These are phyloP conservation scores for Trisateles emortualis DNA, from an alignment of 2,888 invertebrate species.

Conservation along the genomic window DNA sequence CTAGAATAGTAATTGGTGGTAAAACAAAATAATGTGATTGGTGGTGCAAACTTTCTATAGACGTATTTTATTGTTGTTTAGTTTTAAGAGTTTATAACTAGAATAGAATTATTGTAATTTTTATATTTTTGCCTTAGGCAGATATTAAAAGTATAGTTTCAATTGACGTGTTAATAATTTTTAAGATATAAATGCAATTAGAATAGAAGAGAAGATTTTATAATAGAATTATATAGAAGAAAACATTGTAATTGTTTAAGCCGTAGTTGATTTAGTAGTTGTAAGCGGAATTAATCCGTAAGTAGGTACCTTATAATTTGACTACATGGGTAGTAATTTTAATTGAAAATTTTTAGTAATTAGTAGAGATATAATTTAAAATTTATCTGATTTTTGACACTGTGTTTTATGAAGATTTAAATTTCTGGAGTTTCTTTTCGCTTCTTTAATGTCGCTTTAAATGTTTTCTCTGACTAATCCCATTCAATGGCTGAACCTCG, in stretches of 20 bases:
- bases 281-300: constrained; percentile 68
- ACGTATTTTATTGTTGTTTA: constrained; percentile 71
- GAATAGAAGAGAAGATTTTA: constrained; percentile 57
- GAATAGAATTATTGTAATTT: constrained; percentile 55
- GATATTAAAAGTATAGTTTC: constrained; percentile 43
- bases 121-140: constrained; percentile 73
- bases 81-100: constrained; percentile 67
- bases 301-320: constrained; percentile 63
- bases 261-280: constrained; percentile 71
- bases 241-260: constrained; percentile 57
- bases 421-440: constrained; percentile 67
- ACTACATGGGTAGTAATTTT: constrained; percentile 66
- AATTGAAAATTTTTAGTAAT: constrained; percentile 57
- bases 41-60: constrained; percentile 85
- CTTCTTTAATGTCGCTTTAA: constrained; percentile 81
- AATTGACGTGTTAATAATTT: constrained; percentile 48
- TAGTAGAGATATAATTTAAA: constrained; percentile 64
- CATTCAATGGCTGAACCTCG: constrained; percentile 81
- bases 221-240: constrained; percentile 66
- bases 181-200: constrained; percentile 51
- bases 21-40: constrained; percentile 70
- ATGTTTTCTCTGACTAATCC: constrained; percentile 65
- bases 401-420: constrained; percentile 62
- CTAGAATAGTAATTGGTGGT: constrained; percentile 72
- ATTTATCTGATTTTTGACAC: constrained; percentile 53